Evolutionary conservation across 1,140 invertebrate genomes (phyloP).

Genomic region (Pinna nobilis): DNA sequence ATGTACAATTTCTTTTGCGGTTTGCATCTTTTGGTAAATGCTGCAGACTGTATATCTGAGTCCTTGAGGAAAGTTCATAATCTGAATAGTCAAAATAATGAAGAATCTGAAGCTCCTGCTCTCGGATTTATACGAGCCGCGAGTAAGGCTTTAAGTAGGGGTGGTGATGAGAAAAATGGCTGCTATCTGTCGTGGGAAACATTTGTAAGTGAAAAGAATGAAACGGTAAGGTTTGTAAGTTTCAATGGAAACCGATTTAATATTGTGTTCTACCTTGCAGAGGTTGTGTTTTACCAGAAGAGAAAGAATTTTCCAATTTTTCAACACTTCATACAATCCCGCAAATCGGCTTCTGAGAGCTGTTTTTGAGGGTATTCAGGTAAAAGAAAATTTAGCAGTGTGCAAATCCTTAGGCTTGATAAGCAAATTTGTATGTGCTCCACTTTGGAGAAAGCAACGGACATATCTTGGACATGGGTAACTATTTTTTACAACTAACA

Average conservation of each 20-base stretch:
- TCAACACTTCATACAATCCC: neutral
- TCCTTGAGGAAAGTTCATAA: too few relatives aligned
- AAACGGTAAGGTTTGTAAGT: neutral
- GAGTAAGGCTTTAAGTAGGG: constrained; percentile 21
- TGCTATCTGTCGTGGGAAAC: constrained; percentile 9
- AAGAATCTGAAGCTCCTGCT: neutral
- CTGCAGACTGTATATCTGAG: constrained; percentile 6
- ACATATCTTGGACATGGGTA: constrained; percentile 15
- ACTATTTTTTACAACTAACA: neutral
- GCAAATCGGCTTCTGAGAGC: constrained; percentile 13
- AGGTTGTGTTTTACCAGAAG: neutral
- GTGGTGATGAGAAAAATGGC: constrained; percentile 23
- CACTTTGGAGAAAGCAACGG: neutral
- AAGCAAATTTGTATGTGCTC: neutral
- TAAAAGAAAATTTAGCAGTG: constrained; percentile 12
- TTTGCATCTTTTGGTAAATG: constrained; percentile 21
- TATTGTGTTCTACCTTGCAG: constrained; percentile 17
- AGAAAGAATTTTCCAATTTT: constrained; percentile 3
- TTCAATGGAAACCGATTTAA: constrained; percentile 23
- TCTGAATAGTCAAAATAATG: neutral
- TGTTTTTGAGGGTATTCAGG: neutral
- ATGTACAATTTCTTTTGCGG: constrained; percentile 34
- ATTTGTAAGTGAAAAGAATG: neutral
- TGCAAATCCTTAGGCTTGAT: constrained; percentile 11
- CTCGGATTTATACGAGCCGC: constrained; percentile 7